A percentile compares a stretch with the other conserved stretches of the same genome.
Evolutionary conservation across 37 sponge, comb jelly and placozoan species (phyloP).

Genomic region (Sycon ciliatum): DNA sequence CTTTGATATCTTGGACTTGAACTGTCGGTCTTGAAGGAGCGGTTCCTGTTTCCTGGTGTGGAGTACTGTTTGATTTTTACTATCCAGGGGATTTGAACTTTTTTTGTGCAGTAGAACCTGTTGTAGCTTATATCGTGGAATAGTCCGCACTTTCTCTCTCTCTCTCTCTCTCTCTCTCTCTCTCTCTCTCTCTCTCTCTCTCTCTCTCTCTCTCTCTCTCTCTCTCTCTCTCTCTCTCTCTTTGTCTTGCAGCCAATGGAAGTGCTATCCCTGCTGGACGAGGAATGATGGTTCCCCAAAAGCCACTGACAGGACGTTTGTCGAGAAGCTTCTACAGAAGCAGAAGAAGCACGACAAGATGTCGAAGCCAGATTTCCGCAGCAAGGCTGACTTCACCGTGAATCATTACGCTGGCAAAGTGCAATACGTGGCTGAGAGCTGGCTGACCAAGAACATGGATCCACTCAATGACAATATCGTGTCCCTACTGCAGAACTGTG

Average conservation of each 20-base stretch:
- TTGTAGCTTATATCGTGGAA: no score
- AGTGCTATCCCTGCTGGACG: slow-evolving; percentile 86
- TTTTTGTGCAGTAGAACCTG: no score
- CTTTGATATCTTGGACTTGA: no score
- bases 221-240: no score
- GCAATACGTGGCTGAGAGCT: slow-evolving; percentile 75
- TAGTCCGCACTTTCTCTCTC: no score
- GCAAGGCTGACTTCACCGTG: slow-evolving; percentile 83
- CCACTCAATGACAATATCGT: slow-evolving; percentile 95
- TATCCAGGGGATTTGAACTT: no score
- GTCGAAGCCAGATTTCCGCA: slow-evolving; percentile 85
- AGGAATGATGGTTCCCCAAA: slow-evolving; percentile 99
- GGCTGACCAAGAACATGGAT: slow-evolving; percentile 99
- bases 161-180: no score
- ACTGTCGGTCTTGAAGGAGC: no score
- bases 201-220: no score
- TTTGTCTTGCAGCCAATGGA: slow-evolving; percentile 74
- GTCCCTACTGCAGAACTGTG: slow-evolving; percentile 63
- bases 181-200: no score
- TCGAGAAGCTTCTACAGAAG: slow-evolving; percentile 76
- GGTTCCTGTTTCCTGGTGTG: no score
- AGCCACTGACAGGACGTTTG: slow-evolving; percentile 86
- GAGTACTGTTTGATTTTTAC: no score
- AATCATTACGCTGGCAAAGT: slow-evolving; percentile 95
- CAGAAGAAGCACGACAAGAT: slow-evolving; percentile 59